A percentile compares a stretch with the other conserved stretches of the same genome.
These are phyloP conservation scores for Steatocranus sp. DNA, from an alignment of 2,797 vertebrate species.

Conservation along the genomic window DNA sequence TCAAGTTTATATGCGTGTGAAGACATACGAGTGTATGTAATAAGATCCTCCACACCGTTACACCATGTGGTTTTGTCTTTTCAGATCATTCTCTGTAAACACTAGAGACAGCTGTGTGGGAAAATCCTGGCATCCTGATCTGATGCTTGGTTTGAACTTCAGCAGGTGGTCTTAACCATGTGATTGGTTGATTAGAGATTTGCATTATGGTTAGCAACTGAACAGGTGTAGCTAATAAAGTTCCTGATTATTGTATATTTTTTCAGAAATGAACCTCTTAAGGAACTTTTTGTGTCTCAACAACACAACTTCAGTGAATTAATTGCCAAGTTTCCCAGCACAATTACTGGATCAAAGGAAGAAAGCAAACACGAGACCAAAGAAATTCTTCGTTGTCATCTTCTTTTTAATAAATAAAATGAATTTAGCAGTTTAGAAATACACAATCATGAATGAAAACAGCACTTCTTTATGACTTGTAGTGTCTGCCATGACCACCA, in stretches of 20 bases:
- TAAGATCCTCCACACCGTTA: neutral
- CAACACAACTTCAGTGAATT: neutral
- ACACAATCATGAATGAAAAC: neutral
- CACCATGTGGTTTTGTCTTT: neutral
- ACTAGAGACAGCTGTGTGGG: neutral
- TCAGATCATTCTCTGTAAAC: neutral
- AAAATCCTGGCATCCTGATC: neutral
- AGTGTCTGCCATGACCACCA: neutral
- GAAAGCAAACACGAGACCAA: neutral
- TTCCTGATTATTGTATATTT: neutral
- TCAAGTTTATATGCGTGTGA: neutral
- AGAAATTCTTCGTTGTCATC: neutral
- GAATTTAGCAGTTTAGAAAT: neutral
- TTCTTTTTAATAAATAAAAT: slow-evolving; percentile 55
- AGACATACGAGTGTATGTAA: neutral
- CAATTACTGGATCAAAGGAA: neutral
- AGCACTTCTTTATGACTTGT: neutral
- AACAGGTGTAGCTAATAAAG: neutral
- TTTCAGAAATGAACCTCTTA: neutral
- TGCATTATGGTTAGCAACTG: neutral
- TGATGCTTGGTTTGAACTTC: neutral
- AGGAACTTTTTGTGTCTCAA: neutral
- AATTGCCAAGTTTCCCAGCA: neutral
- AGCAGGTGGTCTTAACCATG: neutral
- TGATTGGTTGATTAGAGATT: neutral